Evolutionary conservation across 2,888 invertebrate genomes (phyloP).

Genomic region (Drosophila conformis): DNA sequence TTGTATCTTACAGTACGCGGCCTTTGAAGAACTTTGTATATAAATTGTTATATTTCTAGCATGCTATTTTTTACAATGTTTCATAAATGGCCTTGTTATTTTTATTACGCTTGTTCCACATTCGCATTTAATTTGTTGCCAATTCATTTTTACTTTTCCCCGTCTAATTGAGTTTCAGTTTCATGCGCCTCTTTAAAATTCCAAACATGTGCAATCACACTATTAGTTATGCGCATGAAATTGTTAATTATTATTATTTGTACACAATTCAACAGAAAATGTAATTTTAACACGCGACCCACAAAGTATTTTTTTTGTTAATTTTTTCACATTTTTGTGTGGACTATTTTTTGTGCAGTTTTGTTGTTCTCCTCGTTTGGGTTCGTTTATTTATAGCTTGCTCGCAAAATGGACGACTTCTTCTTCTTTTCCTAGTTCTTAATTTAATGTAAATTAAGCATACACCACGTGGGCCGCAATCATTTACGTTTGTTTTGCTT

Average conservation of each 20-base stretch:
- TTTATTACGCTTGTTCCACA: conserved; percentile 1
- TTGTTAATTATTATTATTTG: conserved; percentile 3
- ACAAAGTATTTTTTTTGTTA: conserved; percentile 16
- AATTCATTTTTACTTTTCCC: conserved; percentile 4
- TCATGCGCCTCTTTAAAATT: conserved; percentile 39
- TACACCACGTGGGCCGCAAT: conserved; percentile 42
- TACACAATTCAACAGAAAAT: conserved; percentile 14
- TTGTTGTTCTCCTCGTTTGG: conserved; percentile 18
- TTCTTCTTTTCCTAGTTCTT: conserved; percentile 1
- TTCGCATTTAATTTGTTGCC: conserved; percentile 13
- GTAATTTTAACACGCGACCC: conserved; percentile 34
- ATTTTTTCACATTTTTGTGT: conserved; percentile 21
- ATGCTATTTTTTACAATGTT: not conserved
- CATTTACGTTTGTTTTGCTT: conserved; percentile 13
- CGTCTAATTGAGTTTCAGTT: conserved; percentile 31
- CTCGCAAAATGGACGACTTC: conserved; percentile 16
- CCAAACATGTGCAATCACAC: conserved; percentile 20
- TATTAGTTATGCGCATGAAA: conserved; percentile 17
- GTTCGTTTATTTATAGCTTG: conserved; percentile 51
- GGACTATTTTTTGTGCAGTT: conserved; percentile 16
- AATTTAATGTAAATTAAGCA: conserved; percentile 33
- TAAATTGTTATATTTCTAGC: conserved; percentile 23
- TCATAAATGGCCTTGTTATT: conserved; percentile 21
- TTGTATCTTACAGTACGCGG: conserved; percentile 18
- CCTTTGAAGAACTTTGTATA: conserved; percentile 16